Conservation (phyloP, 2,113 vertebrate species). For the Lophochroa leadbeateri region DNA sequence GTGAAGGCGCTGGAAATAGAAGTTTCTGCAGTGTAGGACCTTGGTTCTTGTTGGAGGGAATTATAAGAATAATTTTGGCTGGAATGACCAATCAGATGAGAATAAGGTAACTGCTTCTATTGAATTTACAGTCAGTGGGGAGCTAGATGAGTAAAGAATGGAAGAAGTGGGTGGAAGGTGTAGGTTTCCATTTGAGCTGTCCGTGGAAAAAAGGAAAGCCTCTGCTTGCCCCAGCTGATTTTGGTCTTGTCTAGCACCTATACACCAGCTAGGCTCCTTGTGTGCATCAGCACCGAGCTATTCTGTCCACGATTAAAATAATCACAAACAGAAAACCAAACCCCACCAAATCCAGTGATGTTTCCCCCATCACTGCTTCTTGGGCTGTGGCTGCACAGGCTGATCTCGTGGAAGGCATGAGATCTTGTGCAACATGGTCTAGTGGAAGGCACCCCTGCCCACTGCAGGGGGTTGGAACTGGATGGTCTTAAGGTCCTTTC, state of each 20-base stretch:
- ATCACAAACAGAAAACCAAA: too few relatives aligned
- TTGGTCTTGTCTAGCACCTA: not conserved
- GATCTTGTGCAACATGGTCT: too few relatives aligned
- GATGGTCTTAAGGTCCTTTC: too few relatives aligned
- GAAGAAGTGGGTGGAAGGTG: not conserved
- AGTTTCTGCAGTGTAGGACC: not conserved
- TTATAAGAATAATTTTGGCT: not conserved
- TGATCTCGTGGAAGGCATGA: not conserved
- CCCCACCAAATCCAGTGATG: accelerated
- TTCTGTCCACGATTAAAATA: not conserved
- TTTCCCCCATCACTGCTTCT: not conserved
- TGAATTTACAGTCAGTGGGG: not conserved
- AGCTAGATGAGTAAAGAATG: not conserved
- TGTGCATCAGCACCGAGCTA: accelerated
- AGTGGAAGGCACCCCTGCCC: too few relatives aligned
- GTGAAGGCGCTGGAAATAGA: not conserved
- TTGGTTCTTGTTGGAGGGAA: not conserved
- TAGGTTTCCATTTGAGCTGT: not conserved
- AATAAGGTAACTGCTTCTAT: not conserved
- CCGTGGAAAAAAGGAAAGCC: not conserved
- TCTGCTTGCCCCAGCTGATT: not conserved
- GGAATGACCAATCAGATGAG: not conserved
- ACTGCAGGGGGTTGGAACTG: too few relatives aligned
- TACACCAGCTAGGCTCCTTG: not conserved
- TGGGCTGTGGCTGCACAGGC: not conserved